Percentiles rank a stretch among this genome's conserved stretches.
These are phyloP conservation scores for Cataglyphis livida DNA, from an alignment of 2,888 invertebrate species.

Conservation along the genomic window DNA sequence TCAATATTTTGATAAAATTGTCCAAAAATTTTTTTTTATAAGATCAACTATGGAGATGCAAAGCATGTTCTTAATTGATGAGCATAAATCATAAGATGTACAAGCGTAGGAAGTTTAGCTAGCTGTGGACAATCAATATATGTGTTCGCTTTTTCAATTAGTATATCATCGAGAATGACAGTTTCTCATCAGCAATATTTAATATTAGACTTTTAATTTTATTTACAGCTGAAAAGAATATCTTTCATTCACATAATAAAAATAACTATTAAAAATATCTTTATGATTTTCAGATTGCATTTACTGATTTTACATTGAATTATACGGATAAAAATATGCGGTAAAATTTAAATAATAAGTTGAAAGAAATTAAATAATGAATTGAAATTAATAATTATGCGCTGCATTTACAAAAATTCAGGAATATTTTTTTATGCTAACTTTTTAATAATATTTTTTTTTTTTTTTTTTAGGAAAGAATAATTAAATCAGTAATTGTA, in stretches of 20 bases:
- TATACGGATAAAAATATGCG: neutral
- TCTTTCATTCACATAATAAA: neutral
- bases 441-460: neutral
- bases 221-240: neutral
- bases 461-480: neutral
- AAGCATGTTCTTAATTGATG: neutral
- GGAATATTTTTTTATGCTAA: neutral
- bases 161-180: neutral
- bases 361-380: neutral
- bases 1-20: neutral
- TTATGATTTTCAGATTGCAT: neutral
- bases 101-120: conserved; percentile 9
- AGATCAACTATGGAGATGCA: conserved; percentile 6
- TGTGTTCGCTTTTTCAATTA: conserved; percentile 6
- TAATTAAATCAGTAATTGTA: conserved; percentile 2
- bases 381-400: neutral
- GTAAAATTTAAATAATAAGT: neutral
- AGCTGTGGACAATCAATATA: neutral
- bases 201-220: neutral
- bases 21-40: neutral
- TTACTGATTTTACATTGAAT: neutral
- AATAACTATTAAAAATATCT: neutral
- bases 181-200: conserved; percentile 3
- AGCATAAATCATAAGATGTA: conserved; percentile 3
- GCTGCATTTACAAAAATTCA: neutral